Conservation (phyloP, 2,797 vertebrate genomes). For the Tragelaphus oryx region DNA sequence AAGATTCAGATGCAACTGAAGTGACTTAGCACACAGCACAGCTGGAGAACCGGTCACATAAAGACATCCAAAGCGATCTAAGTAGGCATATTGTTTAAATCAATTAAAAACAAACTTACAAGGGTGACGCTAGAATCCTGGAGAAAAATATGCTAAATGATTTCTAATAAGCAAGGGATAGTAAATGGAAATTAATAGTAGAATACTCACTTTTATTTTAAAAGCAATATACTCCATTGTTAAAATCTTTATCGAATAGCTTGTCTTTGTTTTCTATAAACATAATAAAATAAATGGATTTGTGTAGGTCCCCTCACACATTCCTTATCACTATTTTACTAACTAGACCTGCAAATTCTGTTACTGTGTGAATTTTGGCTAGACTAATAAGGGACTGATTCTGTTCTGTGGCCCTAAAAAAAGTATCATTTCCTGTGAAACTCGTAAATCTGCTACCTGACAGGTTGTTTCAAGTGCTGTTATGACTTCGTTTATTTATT, state of each 20-base stretch:
- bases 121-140: neutral
- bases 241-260: neutral
- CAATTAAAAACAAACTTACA: neutral
- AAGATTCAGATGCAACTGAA: too few species aligned
- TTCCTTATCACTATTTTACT: neutral
- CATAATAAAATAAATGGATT: neutral
- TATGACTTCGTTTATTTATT: neutral
- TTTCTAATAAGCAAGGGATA: neutral
- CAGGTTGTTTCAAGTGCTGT: accelerated
- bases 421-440: neutral
- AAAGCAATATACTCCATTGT: neutral
- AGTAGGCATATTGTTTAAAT: neutral
- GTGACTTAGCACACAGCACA: neutral
- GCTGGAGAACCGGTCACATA: neutral
- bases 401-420: neutral
- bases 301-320: neutral
- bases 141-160: neutral
- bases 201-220: neutral
- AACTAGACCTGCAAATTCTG: neutral
- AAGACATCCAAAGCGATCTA: neutral
- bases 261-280: neutral
- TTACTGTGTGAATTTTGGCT: neutral
- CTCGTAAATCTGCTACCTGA: neutral
- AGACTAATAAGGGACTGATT: neutral
- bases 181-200: neutral